A percentile compares a stretch with the other conserved stretches of the same genome.
phyloP scores from a whole-genome alignment of 2,113 vertebrate species.

The Rhineura floridana region DNA sequence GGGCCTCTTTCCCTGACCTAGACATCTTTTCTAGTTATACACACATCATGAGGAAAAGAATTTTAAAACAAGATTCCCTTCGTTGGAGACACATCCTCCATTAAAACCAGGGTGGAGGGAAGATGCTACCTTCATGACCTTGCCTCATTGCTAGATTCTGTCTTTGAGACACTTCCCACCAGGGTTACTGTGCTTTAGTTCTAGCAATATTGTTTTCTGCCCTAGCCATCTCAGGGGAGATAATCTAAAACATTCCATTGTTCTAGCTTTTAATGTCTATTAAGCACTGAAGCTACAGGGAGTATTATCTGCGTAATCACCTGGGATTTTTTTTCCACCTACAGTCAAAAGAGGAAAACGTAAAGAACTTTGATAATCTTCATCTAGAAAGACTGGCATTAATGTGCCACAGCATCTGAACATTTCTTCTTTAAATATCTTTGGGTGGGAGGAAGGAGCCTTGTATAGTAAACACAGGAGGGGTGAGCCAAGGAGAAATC shows the following conservation, averaged over 20 bases:
- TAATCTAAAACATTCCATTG: slow-evolving; percentile 14
- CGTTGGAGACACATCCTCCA: background rate
- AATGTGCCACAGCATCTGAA: background rate
- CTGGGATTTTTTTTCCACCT: background rate
- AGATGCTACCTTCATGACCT: background rate
- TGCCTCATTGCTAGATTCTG: background rate
- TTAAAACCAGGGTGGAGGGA: fast-evolving
- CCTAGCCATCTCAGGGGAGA: slow-evolving; percentile 36
- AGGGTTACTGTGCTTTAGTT: slow-evolving; percentile 15
- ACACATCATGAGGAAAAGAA: background rate
- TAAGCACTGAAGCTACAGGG: slow-evolving; percentile 5
- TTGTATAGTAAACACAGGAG: background rate
- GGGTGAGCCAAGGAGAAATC: background rate
- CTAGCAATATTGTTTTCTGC: slow-evolving; percentile 41
- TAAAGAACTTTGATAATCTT: slow-evolving; percentile 18
- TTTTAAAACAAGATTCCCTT: slow-evolving; percentile 11
- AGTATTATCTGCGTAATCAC: slow-evolving; percentile 12
- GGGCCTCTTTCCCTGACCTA: background rate
- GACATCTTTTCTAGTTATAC: background rate
- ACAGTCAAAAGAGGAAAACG: fast-evolving
- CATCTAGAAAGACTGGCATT: background rate
- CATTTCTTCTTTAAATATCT: slow-evolving; percentile 10
- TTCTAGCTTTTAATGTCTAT: slow-evolving; percentile 13
- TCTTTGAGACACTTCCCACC: background rate
- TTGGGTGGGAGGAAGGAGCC: background rate